A percentile compares a stretch with the other conserved stretches of the same genome.
These are phyloP conservation scores for Parascotia fuliginaria DNA, from an alignment of 2,888 invertebrate species.

Conservation along the genomic window DNA sequence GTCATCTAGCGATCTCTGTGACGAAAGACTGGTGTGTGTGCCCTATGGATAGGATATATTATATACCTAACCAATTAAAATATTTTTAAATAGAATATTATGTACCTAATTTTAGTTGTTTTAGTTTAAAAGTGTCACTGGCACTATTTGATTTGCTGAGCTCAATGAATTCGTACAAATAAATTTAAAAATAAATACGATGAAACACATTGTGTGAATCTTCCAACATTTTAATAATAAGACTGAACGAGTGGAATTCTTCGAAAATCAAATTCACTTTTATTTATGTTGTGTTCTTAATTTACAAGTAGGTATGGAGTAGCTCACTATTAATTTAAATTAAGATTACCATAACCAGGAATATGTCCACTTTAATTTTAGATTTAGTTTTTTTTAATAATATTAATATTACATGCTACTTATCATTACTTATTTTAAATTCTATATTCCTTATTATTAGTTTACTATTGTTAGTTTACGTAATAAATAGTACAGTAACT, in stretches of 20 bases:
- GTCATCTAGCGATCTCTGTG: conserved; percentile 55
- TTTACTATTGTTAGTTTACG: conserved; percentile 7
- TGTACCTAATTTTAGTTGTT: conserved; percentile 17
- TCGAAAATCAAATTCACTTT: conserved; percentile 39
- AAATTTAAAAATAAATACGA: conserved; percentile 38
- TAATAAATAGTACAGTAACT: conserved; percentile 7
- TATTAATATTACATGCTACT: not conserved
- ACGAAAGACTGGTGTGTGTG: conserved; percentile 56
- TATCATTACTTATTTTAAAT: conserved; percentile 4
- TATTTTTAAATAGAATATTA: conserved; percentile 29
- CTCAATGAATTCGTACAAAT: conserved; percentile 67
- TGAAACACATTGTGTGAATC: conserved; percentile 43
- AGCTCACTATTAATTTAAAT: conserved; percentile 30
- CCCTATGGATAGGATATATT: conserved; percentile 25
- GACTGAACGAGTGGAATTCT: conserved; percentile 63
- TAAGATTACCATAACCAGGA: not conserved
- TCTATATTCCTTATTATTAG: conserved; percentile 2
- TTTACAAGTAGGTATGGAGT: conserved; percentile 43
- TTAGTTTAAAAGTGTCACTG: conserved; percentile 26
- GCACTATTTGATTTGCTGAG: conserved; percentile 40
- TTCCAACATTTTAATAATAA: conserved; percentile 57
- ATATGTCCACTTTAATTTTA: conserved; percentile 1
- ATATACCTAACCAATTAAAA: conserved; percentile 34
- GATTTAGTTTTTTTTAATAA: not conserved
- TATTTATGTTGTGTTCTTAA: conserved; percentile 50